phyloP scores from a whole-genome alignment of 1,140 invertebrate genomes.

The Saccostrea glomerata region DNA sequence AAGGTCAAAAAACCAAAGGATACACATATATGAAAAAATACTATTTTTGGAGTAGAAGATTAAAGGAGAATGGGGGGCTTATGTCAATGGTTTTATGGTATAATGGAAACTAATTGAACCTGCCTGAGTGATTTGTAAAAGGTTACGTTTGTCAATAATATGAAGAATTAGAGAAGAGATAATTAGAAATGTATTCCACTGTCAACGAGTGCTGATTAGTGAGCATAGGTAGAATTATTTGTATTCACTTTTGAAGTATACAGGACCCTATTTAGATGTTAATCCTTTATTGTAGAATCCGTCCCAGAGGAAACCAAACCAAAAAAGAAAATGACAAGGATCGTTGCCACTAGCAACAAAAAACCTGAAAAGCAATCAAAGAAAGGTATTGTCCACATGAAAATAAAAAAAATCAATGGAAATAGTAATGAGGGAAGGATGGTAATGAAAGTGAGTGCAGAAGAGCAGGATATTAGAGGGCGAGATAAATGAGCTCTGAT shows the following conservation, averaged over 20 bases:
- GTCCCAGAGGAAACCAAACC: conserved; percentile 35
- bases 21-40: conserved; percentile 45
- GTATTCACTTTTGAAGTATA: background rate
- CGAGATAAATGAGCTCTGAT: background rate
- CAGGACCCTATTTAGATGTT: background rate
- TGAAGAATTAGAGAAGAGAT: background rate
- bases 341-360: conserved; percentile 61
- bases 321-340: conserved; percentile 67
- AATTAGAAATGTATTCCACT: background rate
- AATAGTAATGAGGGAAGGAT: background rate
- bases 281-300: background rate
- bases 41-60: background rate
- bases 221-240: background rate
- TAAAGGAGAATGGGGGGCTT: background rate
- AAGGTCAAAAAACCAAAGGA: background rate
- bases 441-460: background rate
- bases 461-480: background rate
- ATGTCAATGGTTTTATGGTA: background rate
- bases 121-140: background rate
- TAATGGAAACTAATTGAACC: background rate
- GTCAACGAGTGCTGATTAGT: background rate
- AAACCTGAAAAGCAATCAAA: conserved; percentile 57
- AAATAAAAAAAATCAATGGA: background rate
- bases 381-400: conserved; percentile 49
- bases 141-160: background rate